phyloP scores from a whole-genome alignment of 2,888 invertebrate genomes.

The Ormyrus labotus region DNA sequence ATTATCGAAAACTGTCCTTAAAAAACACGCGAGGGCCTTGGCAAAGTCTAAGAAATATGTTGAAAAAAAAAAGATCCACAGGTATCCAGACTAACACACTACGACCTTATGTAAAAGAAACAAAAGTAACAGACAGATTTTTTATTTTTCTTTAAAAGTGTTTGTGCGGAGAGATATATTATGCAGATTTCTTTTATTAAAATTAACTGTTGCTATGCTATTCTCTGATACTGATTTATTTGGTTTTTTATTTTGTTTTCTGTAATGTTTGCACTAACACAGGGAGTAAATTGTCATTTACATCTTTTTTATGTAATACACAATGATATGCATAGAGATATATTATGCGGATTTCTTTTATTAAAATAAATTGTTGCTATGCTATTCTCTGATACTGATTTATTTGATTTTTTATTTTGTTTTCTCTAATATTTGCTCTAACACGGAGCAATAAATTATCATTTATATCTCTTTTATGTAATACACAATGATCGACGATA shows the following conservation, averaged over 20 bases:
- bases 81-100: slow-evolving; percentile 63
- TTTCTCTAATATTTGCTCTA: slow-evolving; percentile 13
- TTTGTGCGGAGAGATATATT: slow-evolving; percentile 1
- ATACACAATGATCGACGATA: slow-evolving; percentile 14
- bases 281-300: neutral
- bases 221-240: slow-evolving; percentile 22
- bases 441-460: neutral
- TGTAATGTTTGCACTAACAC: slow-evolving; percentile 12
- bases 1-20: slow-evolving; percentile 62
- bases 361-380: slow-evolving; percentile 8
- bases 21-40: slow-evolving; percentile 63
- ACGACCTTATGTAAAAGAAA: slow-evolving; percentile 38
- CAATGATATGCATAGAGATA: slow-evolving; percentile 22
- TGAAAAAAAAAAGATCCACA: slow-evolving; percentile 66
- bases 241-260: slow-evolving; percentile 22
- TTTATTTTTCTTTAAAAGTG: slow-evolving; percentile 30
- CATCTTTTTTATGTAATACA: slow-evolving; percentile 27
- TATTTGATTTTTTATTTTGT: slow-evolving; percentile 25
- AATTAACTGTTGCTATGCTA: slow-evolving; percentile 13
- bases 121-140: slow-evolving; percentile 23
- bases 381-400: slow-evolving; percentile 15
- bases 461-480: slow-evolving; percentile 16
- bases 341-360: slow-evolving; percentile 8
- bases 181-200: slow-evolving; percentile 6
- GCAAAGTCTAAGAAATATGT: slow-evolving; percentile 66